Evolutionary conservation across 2,888 invertebrate species (phyloP).

Genomic region (Ectemnius cavifrons): DNA sequence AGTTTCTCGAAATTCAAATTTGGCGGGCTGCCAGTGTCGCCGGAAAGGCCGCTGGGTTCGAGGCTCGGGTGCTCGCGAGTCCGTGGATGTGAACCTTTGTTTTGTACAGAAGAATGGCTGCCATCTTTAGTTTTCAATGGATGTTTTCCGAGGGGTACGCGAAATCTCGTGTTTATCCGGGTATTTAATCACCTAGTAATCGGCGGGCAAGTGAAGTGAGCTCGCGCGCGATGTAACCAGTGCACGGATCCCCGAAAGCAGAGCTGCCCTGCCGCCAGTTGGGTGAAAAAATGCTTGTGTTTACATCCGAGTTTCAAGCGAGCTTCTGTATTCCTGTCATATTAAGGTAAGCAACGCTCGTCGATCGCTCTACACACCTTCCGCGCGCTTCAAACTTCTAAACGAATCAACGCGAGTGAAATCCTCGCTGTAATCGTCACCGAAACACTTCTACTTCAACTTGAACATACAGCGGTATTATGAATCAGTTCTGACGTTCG

Average conservation of each 20-base stretch:
- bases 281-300: slow-evolving; percentile 83
- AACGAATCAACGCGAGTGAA: slow-evolving; percentile 4
- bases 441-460: slow-evolving; percentile 18
- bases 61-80: slow-evolving; percentile 74
- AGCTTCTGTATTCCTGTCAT: slow-evolving; percentile 83
- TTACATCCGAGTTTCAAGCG: slow-evolving; percentile 86
- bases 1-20: slow-evolving; percentile 37
- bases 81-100: slow-evolving; percentile 82
- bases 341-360: slow-evolving; percentile 78
- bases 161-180: slow-evolving; percentile 71
- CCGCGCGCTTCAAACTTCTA: slow-evolving; percentile 8
- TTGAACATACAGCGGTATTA: slow-evolving; percentile 32
- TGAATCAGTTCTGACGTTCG: slow-evolving; percentile 55
- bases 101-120: slow-evolving; percentile 91
- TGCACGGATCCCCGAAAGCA: slow-evolving; percentile 74
- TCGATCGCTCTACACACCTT: slow-evolving; percentile 12
- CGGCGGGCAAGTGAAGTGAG: slow-evolving; percentile 75
- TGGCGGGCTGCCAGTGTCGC: slow-evolving; percentile 63
- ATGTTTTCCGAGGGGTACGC: slow-evolving; percentile 84
- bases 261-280: slow-evolving; percentile 76
- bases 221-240: slow-evolving; percentile 77
- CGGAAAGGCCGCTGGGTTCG: slow-evolving; percentile 72
- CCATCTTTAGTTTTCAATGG: slow-evolving; percentile 90
- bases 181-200: slow-evolving; percentile 74
- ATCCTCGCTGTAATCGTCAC: slow-evolving; percentile 14